Conservation (phyloP, 1,140 invertebrate species). For the Adoxophyes honmai region DNA sequence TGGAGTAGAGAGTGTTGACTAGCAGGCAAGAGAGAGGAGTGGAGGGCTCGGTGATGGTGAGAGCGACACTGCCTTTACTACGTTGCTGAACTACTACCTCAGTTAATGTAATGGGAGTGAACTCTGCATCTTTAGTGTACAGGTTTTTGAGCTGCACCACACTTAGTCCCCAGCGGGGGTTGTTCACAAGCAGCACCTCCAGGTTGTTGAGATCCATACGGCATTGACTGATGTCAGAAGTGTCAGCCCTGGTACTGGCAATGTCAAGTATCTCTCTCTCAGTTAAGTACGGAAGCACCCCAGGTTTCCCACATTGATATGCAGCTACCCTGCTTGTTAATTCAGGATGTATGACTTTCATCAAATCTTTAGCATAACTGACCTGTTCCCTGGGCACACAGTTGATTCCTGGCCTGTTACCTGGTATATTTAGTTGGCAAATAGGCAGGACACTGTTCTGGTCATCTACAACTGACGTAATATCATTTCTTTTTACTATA, state of each 20-base stretch:
- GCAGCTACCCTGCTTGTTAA: conserved; percentile 77
- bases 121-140: conserved; percentile 55
- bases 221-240: conserved; percentile 61
- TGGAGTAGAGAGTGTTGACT: conserved; percentile 79
- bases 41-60: conserved; percentile 79
- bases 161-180: conserved; percentile 83
- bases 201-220: conserved; percentile 80
- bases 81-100: conserved; percentile 77
- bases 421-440: conserved; percentile 70
- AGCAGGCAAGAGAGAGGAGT: conserved; percentile 83
- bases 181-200: conserved; percentile 82
- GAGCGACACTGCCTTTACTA: conserved; percentile 72
- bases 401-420: conserved; percentile 76
- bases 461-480: conserved; percentile 66
- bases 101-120: conserved; percentile 44
- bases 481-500: conserved; percentile 79
- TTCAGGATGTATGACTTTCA: conserved; percentile 79
- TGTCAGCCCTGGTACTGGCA: conserved; percentile 54
- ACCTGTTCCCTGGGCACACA: conserved; percentile 79
- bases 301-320: conserved; percentile 77
- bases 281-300: conserved; percentile 74
- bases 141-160: conserved; percentile 72
- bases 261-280: conserved; percentile 77
- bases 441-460: conserved; percentile 77
- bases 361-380: conserved; percentile 78